Conservation (phyloP, 1,140 invertebrate genomes). For the Hylaeus anthracinus region DNA sequence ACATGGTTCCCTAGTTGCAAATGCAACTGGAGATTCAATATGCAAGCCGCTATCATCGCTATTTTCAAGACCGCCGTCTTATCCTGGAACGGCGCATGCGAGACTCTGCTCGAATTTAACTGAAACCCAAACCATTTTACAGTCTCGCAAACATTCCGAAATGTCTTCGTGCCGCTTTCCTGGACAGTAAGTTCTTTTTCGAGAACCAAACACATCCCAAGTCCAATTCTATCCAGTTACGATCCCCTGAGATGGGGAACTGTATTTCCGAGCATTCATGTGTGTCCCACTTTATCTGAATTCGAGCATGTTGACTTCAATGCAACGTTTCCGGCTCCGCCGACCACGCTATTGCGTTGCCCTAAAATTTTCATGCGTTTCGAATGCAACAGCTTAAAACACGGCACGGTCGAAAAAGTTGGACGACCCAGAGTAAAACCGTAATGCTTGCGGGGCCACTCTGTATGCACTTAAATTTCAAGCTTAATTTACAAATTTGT, state of each 20-base stretch:
- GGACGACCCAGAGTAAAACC: too few species aligned
- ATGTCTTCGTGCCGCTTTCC: slow-evolving; percentile 7
- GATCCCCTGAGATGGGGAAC: slow-evolving; percentile 43
- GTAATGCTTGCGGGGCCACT: too few species aligned
- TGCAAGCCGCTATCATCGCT: too few species aligned
- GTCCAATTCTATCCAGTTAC: slow-evolving; percentile 53
- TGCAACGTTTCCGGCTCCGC: background rate
- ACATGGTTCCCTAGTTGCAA: too few species aligned
- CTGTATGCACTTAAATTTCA: too few species aligned
- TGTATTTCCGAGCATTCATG: slow-evolving; percentile 48
- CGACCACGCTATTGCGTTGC: slow-evolving; percentile 20
- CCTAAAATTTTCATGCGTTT: background rate
- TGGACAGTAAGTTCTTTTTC: slow-evolving; percentile 25
- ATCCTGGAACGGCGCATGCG: too few species aligned
- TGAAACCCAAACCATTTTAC: slow-evolving; percentile 18
- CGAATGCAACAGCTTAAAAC: too few species aligned
- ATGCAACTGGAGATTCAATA: too few species aligned
- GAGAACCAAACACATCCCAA: slow-evolving; percentile 33
- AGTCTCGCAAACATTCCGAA: background rate
- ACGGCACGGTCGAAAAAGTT: too few species aligned
- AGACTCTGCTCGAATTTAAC: slow-evolving; percentile 2
- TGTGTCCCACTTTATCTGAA: slow-evolving; percentile 32
- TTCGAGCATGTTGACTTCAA: slow-evolving; percentile 26
- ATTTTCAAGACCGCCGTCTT: too few species aligned
- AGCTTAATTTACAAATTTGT: too few species aligned